Evolutionary conservation across 1,140 invertebrate species (phyloP).

Genomic region (Dendroctonus valens): DNA sequence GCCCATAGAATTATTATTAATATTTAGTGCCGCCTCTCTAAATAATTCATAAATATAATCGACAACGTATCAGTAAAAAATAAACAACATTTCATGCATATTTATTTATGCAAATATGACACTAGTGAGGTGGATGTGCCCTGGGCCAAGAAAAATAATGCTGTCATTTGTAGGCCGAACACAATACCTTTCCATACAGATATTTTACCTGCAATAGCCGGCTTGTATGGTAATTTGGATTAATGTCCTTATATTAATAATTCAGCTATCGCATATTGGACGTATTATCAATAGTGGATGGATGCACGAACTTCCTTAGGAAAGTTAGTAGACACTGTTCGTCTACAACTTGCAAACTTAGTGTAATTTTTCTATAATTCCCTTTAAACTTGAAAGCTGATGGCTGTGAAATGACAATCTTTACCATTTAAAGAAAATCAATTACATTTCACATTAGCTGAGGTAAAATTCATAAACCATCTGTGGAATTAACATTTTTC

Average conservation of each 20-base stretch:
- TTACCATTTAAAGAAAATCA: too few relatives aligned
- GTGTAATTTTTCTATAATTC: too few relatives aligned
- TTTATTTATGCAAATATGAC: conserved; percentile 26
- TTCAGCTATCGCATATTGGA: neutral
- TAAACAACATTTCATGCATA: conserved; percentile 30
- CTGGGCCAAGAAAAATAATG: conserved; percentile 23
- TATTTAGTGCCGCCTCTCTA: conserved; percentile 15
- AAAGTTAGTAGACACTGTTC: too few relatives aligned
- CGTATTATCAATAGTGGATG: too few relatives aligned
- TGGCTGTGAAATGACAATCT: too few relatives aligned
- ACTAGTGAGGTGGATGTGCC: conserved; percentile 21
- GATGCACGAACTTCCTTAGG: too few relatives aligned
- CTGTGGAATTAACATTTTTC: too few relatives aligned
- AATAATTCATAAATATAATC: conserved; percentile 27
- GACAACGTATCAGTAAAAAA: conserved; percentile 27
- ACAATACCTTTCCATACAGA: conserved; percentile 20
- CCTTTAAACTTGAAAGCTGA: too few relatives aligned
- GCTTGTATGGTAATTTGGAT: conserved; percentile 24
- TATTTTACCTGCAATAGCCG: neutral
- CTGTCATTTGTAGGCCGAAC: conserved; percentile 24
- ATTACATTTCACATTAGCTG: too few relatives aligned
- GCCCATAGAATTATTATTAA: conserved; percentile 10
- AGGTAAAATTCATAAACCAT: too few relatives aligned
- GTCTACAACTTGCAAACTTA: too few relatives aligned
- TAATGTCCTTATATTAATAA: conserved; percentile 18